phyloP scores from a whole-genome alignment of 2,113 vertebrate genomes.

The Nanorana parkeri region DNA sequence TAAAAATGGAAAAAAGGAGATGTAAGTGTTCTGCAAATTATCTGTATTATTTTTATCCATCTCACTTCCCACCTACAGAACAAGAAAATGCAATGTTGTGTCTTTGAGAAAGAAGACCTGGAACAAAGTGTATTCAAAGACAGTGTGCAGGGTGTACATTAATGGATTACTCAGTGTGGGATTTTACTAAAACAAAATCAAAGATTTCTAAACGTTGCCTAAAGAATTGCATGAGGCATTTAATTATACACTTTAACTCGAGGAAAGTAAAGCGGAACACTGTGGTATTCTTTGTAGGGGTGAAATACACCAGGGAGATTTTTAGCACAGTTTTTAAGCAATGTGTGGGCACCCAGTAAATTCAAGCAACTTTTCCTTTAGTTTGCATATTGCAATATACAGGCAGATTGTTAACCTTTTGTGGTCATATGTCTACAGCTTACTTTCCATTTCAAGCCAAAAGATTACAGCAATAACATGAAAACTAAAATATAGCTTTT shows the following conservation, averaged over 20 bases:
- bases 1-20: slow-evolving; percentile 31
- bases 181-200: slow-evolving; percentile 44
- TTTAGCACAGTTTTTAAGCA: slow-evolving; percentile 41
- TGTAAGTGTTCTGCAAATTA: slow-evolving; percentile 30
- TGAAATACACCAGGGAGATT: slow-evolving; percentile 21
- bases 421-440: background rate
- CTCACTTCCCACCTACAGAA: slow-evolving; percentile 40
- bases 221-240: slow-evolving; percentile 34
- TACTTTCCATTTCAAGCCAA: no score
- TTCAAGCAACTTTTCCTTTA: slow-evolving; percentile 7
- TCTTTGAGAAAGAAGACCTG: slow-evolving; percentile 42
- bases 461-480: no score
- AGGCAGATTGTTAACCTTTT: slow-evolving; percentile 1
- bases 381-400: slow-evolving; percentile 1
- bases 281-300: slow-evolving; percentile 46
- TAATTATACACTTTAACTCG: slow-evolving; percentile 42
- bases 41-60: slow-evolving; percentile 5
- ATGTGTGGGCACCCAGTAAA: slow-evolving; percentile 47
- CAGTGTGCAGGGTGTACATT: slow-evolving; percentile 37
- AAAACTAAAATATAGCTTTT: no score
- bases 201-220: slow-evolving; percentile 14
- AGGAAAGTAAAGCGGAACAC: slow-evolving; percentile 28
- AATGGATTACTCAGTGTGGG: slow-evolving; percentile 48
- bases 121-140: slow-evolving; percentile 47
- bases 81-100: slow-evolving; percentile 34